These are phyloP conservation scores for Dichetophora obliterata DNA, from an alignment of 2,888 invertebrate species.

Conservation along the genomic window DNA sequence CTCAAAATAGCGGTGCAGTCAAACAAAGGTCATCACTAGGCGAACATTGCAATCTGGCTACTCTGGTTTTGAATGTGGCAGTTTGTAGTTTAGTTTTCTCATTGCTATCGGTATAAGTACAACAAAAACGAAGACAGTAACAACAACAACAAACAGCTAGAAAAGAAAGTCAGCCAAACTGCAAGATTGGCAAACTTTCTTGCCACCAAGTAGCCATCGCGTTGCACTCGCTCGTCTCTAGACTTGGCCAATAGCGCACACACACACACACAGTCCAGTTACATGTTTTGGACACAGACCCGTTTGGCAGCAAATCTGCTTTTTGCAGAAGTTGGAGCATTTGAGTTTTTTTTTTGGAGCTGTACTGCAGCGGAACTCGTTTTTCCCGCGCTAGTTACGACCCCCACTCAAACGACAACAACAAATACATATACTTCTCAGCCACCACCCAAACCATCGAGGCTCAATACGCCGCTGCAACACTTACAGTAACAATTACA, in stretches of 20 bases:
- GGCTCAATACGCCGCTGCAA: too few species aligned
- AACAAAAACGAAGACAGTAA: neutral
- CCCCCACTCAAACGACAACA: too few species aligned
- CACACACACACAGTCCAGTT: constrained; percentile 54
- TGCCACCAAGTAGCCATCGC: neutral
- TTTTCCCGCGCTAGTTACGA: too few species aligned
- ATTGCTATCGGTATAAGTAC: neutral
- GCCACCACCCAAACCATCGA: too few species aligned
- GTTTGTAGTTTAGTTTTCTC: neutral
- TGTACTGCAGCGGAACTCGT: too few species aligned
- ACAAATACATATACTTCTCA: too few species aligned
- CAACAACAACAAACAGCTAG: neutral
- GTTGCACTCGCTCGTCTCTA: constrained; percentile 8
- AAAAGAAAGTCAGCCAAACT: too few species aligned
- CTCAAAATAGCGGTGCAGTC: neutral
- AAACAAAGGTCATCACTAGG: constrained; percentile 12
- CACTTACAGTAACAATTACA: too few species aligned
- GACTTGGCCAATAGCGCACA: constrained; percentile 42
- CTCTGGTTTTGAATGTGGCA: neutral
- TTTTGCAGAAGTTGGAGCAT: too few species aligned
- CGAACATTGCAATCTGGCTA: neutral
- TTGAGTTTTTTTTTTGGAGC: too few species aligned
- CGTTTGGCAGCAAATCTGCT: too few species aligned
- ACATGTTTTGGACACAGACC: neutral
- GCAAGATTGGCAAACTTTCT: too few species aligned